These are phyloP conservation scores for Leptura quadrifasciata DNA, from an alignment of 2,888 invertebrate genomes.

Conservation along the genomic window DNA sequence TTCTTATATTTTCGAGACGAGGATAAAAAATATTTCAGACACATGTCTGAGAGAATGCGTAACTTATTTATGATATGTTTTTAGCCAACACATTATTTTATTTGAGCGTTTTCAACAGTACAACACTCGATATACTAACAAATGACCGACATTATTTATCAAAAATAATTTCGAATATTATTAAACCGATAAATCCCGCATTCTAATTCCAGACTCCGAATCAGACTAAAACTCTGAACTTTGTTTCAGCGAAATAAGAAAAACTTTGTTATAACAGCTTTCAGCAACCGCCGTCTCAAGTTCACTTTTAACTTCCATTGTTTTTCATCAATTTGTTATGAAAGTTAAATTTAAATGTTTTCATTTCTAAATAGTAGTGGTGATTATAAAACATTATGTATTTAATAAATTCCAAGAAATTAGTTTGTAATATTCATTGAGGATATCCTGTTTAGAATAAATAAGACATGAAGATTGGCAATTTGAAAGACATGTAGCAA, in stretches of 20 bases:
- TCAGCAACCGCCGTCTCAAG: neutral
- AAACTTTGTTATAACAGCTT: conserved; percentile 3
- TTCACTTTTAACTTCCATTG: conserved; percentile 3
- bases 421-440: neutral
- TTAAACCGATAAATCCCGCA: neutral
- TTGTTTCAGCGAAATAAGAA: conserved; percentile 4
- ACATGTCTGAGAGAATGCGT: too few relatives aligned
- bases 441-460: conserved; percentile 7
- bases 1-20: too few relatives aligned
- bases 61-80: too few relatives aligned
- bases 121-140: too few relatives aligned
- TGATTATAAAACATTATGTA: neutral
- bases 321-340: conserved; percentile 3
- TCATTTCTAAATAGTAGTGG: conserved; percentile 1
- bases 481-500: conserved; percentile 3
- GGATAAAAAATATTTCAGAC: too few relatives aligned
- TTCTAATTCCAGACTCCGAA: neutral
- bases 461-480: neutral
- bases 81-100: too few relatives aligned
- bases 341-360: neutral
- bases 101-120: too few relatives aligned
- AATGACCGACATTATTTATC: too few relatives aligned
- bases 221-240: neutral
- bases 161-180: neutral
- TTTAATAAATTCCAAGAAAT: neutral